Evolutionary conservation across 1,140 invertebrate genomes (phyloP), one percentile per base, ranked within the genome.

Genomic region (Coenobita brevimanus): DNA sequence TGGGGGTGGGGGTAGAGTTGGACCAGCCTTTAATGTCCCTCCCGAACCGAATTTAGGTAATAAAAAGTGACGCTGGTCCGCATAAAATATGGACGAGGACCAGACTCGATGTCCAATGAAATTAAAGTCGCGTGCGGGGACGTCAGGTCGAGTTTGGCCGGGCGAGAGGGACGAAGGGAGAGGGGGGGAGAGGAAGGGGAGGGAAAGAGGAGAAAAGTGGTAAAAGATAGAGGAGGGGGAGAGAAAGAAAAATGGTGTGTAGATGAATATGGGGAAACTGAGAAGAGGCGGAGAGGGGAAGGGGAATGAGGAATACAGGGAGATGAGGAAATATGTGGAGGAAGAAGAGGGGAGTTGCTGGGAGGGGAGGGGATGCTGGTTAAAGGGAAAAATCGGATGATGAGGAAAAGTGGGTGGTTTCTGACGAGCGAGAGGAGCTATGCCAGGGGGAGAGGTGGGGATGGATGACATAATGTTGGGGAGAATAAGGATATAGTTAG

Each of bases 101-200:
- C n/a, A 62, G 82, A 85, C 82, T 85, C 82, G 71, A 85, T 85
- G 69, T 85, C 73, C 71, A 85, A 85, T 85, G 82, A 78, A 85
- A 85, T 85, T 85, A 85, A 85, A 85, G 82, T 85, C 82, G 69
- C 69, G 82, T 85, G 82, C 36, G 69, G 82, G 82, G 82, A 85
- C 60, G 82, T 85, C 82, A 60, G 50, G 27, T 64, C 50, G 82
- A 85, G 73, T 85, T 85, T 85, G 41, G 62, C 27, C 80, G 60
- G 17, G 64, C 4, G 80, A 17, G 64, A 24, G 33, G 60, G 57
- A 36, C 2, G 82, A 46, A 43, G 71, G 33, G 38, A n/a, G 54
- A n/a, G 69, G 2, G 30, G 62, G 15, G 30, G 46, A 33, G 33
- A 24, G 24, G 21, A 38, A 57, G 1, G 17, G n/a, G 41, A 10